Percentiles rank a stretch among this genome's conserved stretches.
phyloP scores from a whole-genome alignment of 2,888 invertebrate species.

The Cacoxenus indagator region DNA sequence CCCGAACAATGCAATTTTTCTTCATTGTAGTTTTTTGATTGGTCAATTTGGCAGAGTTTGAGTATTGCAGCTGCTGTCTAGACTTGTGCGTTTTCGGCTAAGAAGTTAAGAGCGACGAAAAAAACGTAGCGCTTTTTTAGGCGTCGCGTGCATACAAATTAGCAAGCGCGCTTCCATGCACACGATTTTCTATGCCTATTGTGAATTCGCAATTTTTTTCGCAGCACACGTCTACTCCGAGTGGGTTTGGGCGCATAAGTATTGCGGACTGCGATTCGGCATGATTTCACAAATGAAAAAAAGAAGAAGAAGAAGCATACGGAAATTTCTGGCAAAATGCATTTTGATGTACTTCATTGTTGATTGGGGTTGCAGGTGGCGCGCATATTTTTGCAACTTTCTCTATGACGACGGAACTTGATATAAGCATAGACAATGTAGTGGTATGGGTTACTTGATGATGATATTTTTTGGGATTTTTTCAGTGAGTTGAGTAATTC shows the following conservation, averaged over 20 bases:
- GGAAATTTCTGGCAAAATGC: conserved; percentile 53
- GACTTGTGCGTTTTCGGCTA: neutral
- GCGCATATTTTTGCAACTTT: neutral
- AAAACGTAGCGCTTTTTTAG: neutral
- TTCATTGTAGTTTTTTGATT: conserved; percentile 52
- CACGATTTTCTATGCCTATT: conserved; percentile 43
- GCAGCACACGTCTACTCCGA: too few species aligned
- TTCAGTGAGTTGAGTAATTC: too few species aligned
- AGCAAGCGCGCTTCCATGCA: conserved; percentile 30
- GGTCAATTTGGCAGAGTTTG: neutral
- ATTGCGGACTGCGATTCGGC: neutral
- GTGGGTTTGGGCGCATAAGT: conserved; percentile 46
- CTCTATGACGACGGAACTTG: too few species aligned
- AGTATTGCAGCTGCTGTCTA: conserved; percentile 16
- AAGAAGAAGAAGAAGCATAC: conserved; percentile 21
- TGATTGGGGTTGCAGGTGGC: neutral
- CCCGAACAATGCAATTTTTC: conserved; percentile 54
- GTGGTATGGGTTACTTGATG: too few species aligned
- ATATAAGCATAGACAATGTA: too few species aligned
- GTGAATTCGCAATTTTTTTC: conserved; percentile 60
- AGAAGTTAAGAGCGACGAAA: neutral
- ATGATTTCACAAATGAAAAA: neutral
- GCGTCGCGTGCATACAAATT: conserved; percentile 49
- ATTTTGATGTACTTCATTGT: conserved; percentile 53
- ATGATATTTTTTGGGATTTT: too few species aligned